These are phyloP conservation scores for Sus cebifrons DNA, from an alignment of 2,797 vertebrate genomes.

Conservation along the genomic window DNA sequence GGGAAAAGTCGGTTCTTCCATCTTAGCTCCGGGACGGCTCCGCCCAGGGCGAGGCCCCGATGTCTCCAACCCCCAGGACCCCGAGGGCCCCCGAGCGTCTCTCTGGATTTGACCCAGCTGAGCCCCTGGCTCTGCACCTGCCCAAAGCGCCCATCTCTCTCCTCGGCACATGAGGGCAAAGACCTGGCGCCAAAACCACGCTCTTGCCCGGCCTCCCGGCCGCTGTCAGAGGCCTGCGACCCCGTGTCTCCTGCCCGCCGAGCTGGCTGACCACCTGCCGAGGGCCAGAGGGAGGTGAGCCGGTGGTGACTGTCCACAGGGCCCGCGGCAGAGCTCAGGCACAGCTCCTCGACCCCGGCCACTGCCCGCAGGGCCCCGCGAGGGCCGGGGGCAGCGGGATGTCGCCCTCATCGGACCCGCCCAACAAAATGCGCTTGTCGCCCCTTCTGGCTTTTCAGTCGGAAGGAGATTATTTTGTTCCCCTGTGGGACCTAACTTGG, in stretches of 20 bases:
- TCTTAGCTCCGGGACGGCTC: not conserved
- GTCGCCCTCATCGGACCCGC: not conserved
- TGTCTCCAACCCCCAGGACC: not conserved
- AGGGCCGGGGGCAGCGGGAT: not conserved
- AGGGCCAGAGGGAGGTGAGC: not conserved
- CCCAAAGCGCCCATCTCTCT: not conserved
- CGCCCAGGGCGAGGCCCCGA: not conserved
- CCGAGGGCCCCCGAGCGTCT: not conserved
- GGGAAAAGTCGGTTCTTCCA: not conserved
- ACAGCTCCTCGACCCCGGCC: too few species aligned
- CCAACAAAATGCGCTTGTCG: fast-evolving
- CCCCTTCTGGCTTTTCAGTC: not conserved
- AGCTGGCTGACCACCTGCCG: not conserved
- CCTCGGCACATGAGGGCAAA: not conserved
- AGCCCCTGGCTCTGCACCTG: not conserved
- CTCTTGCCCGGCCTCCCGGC: not conserved
- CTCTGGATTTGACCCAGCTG: not conserved
- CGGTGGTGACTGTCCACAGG: fast-evolving
- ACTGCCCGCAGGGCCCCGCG: not conserved
- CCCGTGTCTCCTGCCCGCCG: not conserved
- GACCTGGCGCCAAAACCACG: fast-evolving
- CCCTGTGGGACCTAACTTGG: not conserved
- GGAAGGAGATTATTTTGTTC: not conserved
- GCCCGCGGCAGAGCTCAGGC: not conserved
- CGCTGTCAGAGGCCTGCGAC: not conserved